phyloP scores from a whole-genome alignment of 2,888 invertebrate genomes.

The Trichopoda pennipes region DNA sequence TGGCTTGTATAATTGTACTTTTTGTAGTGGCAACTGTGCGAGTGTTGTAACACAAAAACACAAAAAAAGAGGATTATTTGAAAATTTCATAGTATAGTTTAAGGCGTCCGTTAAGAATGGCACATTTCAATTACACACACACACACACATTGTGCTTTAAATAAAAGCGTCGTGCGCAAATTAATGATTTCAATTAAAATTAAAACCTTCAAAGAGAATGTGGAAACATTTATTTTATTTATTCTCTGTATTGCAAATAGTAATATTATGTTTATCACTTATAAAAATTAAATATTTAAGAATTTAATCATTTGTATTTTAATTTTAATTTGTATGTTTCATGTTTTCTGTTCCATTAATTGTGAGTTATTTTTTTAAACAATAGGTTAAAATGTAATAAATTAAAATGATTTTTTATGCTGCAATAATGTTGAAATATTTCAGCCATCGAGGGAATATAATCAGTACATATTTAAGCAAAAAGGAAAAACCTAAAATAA shows the following conservation, averaged over 20 bases:
- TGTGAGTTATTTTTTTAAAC: too few species aligned
- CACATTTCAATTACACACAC: slow-evolving; percentile 11
- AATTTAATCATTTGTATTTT: slow-evolving; percentile 42
- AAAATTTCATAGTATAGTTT: slow-evolving; percentile 1
- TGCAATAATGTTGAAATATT: too few species aligned
- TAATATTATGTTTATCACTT: slow-evolving; percentile 18
- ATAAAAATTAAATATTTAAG: slow-evolving; percentile 43
- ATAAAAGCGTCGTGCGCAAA: neutral
- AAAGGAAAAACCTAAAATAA: too few species aligned
- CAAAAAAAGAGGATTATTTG: too few species aligned
- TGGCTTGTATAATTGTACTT: slow-evolving; percentile 33
- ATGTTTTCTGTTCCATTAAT: too few species aligned
- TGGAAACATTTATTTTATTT: neutral
- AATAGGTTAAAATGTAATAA: too few species aligned
- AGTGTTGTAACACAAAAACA: too few species aligned
- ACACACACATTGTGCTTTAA: slow-evolving; percentile 1
- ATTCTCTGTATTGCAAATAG: neutral
- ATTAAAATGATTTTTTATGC: too few species aligned
- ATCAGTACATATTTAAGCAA: too few species aligned
- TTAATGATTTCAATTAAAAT: slow-evolving; percentile 43
- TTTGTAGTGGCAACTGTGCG: too few species aligned
- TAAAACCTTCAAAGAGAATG: slow-evolving; percentile 43
- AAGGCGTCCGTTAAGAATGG: slow-evolving; percentile 19
- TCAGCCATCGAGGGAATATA: too few species aligned
- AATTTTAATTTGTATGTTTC: neutral